phyloP scores from a whole-genome alignment of 2,888 invertebrate genomes.

The Perdita meconis region DNA sequence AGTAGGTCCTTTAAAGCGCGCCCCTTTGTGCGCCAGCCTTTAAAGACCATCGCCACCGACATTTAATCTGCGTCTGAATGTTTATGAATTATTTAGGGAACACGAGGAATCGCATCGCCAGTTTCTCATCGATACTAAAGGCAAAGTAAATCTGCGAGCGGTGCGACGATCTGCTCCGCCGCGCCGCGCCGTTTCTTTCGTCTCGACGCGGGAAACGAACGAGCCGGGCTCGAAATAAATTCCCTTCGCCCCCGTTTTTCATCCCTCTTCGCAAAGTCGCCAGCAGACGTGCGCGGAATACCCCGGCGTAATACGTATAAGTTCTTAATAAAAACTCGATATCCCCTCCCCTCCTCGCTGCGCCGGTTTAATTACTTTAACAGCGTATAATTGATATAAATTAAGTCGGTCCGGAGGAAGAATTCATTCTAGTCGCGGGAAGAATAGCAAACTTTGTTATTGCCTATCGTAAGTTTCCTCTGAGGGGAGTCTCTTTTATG shows the following conservation, averaged over 20 bases:
- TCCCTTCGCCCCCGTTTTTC: background rate
- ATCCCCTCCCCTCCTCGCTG: constrained; percentile 15
- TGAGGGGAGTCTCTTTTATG: constrained; percentile 28
- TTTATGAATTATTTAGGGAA: constrained; percentile 43
- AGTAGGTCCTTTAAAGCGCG: constrained; percentile 70
- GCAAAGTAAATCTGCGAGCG: background rate
- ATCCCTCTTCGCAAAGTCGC: background rate
- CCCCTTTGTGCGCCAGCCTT: constrained; percentile 42
- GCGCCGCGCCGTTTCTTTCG: too few relatives aligned
- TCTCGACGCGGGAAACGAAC: too few relatives aligned
- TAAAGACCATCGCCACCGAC: constrained; percentile 49
- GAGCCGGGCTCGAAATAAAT: constrained; percentile 17
- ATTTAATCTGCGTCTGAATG: constrained; percentile 46
- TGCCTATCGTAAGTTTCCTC: constrained; percentile 52
- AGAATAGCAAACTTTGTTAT: constrained; percentile 64
- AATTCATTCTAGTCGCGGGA: constrained; percentile 51
- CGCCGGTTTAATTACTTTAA: constrained; percentile 57
- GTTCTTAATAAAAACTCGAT: constrained; percentile 39
- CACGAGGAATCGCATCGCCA: background rate
- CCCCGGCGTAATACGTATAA: constrained; percentile 15
- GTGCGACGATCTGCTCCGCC: too few relatives aligned
- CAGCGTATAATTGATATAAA: constrained; percentile 68
- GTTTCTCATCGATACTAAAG: background rate
- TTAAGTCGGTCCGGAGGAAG: constrained; percentile 46
- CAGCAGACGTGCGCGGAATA: constrained; percentile 17